phyloP scores from a whole-genome alignment of 2,797 vertebrate genomes.

The Apogon talboti region DNA sequence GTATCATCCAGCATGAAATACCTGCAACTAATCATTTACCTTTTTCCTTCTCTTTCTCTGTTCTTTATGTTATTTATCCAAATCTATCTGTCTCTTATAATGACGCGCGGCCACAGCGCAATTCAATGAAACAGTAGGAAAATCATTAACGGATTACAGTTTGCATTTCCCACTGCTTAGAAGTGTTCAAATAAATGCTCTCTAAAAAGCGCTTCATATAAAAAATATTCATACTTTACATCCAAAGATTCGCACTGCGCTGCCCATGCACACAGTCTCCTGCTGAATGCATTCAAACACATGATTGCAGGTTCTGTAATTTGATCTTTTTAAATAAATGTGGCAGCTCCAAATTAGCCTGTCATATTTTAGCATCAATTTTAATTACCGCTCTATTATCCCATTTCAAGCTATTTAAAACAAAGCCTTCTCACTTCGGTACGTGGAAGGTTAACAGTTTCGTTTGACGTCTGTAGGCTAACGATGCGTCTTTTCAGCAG shows the following conservation, averaged over 20 bases:
- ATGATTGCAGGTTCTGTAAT: constrained; percentile 1
- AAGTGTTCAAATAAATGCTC: too few relatives aligned
- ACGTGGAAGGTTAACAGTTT: constrained; percentile 54
- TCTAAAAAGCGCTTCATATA: too few relatives aligned
- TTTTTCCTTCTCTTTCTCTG: constrained; percentile 38
- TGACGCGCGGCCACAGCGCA: too few relatives aligned
- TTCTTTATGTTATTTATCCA: constrained; percentile 36
- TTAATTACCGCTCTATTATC: constrained; percentile 61
- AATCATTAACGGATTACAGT: too few relatives aligned
- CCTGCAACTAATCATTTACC: constrained; percentile 82
- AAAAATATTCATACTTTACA: neutral
- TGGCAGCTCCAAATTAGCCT: constrained; percentile 59
- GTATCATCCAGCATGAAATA: constrained; percentile 82
- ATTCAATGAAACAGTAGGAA: too few relatives aligned
- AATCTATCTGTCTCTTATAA: constrained; percentile 30
- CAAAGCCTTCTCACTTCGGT: constrained; percentile 23
- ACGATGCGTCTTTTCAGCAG: constrained; percentile 34
- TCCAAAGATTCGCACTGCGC: neutral
- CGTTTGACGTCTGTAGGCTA: constrained; percentile 52
- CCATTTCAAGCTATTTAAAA: constrained; percentile 21
- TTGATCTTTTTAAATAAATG: constrained; percentile 8
- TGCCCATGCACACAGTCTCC: neutral
- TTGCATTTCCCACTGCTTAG: too few relatives aligned
- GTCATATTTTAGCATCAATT: constrained; percentile 50
- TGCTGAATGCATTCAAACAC: constrained; percentile 2